Evolutionary conservation across 1,140 invertebrate species (phyloP).

Genomic region (Drosophila nannoptera): DNA sequence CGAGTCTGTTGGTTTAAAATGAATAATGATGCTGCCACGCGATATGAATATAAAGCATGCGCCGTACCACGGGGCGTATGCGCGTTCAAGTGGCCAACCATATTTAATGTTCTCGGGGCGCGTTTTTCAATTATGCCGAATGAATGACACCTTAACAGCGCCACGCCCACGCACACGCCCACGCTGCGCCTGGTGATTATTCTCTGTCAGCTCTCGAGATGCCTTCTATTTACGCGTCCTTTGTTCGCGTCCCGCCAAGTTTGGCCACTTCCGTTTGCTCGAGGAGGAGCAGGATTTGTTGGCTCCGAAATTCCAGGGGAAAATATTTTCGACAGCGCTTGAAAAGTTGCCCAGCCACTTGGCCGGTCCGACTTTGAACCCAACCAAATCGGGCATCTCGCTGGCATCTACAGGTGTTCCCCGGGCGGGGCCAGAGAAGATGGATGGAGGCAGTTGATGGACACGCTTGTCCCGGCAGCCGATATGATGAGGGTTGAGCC

Average conservation of each 20-base stretch:
- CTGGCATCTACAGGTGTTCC: slow-evolving; percentile 66
- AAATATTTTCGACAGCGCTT: slow-evolving; percentile 74
- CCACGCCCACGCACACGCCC: slow-evolving; percentile 1
- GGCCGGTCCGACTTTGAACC: too few relatives aligned
- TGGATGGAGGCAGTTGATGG: too few relatives aligned
- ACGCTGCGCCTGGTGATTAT: slow-evolving; percentile 28
- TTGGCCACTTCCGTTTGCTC: slow-evolving; percentile 46
- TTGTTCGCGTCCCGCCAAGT: slow-evolving; percentile 55
- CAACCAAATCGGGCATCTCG: too few relatives aligned
- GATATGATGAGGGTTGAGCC: slow-evolving; percentile 28
- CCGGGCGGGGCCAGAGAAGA: slow-evolving; percentile 37
- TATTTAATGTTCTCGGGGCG: slow-evolving; percentile 36
- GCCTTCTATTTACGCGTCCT: slow-evolving; percentile 43
- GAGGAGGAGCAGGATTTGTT: slow-evolving; percentile 56
- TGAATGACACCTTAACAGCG: slow-evolving; percentile 64
- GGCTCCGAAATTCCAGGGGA: slow-evolving; percentile 74
- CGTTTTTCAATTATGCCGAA: slow-evolving; percentile 68
- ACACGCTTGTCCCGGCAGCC: too few relatives aligned
- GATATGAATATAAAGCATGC: slow-evolving; percentile 72
- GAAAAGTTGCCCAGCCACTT: slow-evolving; percentile 70
- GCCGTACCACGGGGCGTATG: slow-evolving; percentile 41
- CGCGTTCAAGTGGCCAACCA: slow-evolving; percentile 44
- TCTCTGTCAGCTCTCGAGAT: slow-evolving; percentile 39
- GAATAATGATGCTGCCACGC: slow-evolving; percentile 74
- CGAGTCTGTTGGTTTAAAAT: slow-evolving; percentile 42